A percentile compares a stretch with the other conserved stretches of the same genome.
These are phyloP conservation scores for Cossypha niveicapilla DNA, from an alignment of 2,797 vertebrate genomes.

Conservation along the genomic window DNA sequence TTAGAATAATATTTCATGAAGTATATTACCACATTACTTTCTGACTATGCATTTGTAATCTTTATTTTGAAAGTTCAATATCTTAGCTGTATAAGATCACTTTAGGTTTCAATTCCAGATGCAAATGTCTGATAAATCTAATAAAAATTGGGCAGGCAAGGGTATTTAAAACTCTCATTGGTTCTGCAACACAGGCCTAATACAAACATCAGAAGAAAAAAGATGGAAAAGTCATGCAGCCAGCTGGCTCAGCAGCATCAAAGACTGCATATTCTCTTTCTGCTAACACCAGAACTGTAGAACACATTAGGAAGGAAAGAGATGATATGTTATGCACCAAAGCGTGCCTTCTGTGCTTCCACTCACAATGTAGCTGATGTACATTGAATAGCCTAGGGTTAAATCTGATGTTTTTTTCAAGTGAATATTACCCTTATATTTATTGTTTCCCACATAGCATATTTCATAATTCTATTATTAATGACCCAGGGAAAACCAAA, in stretches of 20 bases:
- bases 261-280: slow-evolving; percentile 30
- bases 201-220: neutral
- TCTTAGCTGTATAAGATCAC: slow-evolving; percentile 1
- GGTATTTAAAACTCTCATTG: slow-evolving; percentile 54
- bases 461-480: slow-evolving; percentile 39
- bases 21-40: neutral
- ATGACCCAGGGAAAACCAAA: slow-evolving; percentile 17
- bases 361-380: neutral
- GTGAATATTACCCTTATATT: neutral
- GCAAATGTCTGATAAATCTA: slow-evolving; percentile 48
- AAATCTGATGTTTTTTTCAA: neutral
- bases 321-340: neutral
- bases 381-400: slow-evolving; percentile 5
- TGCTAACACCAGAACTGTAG: neutral
- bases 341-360: neutral
- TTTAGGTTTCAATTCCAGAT: slow-evolving; percentile 24
- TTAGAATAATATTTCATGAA: slow-evolving; percentile 18
- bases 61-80: slow-evolving; percentile 36
- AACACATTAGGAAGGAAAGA: slow-evolving; percentile 24
- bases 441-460: neutral
- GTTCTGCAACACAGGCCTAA: slow-evolving; percentile 5
- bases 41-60: slow-evolving; percentile 30
- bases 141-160: slow-evolving; percentile 47
- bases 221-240: slow-evolving; percentile 20
- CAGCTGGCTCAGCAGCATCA: neutral